These are phyloP conservation scores for Ia io DNA, from an alignment of 2,113 vertebrate genomes.

Conservation along the genomic window DNA sequence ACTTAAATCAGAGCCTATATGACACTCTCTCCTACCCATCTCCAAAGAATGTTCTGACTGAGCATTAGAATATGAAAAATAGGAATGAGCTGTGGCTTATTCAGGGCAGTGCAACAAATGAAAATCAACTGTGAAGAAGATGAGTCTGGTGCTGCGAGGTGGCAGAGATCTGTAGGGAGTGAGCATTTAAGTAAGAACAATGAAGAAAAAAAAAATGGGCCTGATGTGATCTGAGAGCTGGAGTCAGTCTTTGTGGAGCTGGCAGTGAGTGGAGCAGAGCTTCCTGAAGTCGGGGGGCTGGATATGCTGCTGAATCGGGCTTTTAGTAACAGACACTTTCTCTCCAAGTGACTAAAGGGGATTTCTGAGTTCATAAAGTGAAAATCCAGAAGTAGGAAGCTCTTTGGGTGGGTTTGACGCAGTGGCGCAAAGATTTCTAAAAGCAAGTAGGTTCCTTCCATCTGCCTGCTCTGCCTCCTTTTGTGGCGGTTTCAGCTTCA, in stretches of 20 bases:
- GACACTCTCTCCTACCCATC: not conserved
- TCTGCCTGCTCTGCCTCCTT: not conserved
- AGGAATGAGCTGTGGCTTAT: slow-evolving; percentile 4
- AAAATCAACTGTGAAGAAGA: slow-evolving; percentile 4
- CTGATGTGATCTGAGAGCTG: slow-evolving; percentile 44
- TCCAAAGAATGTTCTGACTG: not conserved
- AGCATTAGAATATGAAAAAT: slow-evolving; percentile 40
- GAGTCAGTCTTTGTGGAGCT: not conserved
- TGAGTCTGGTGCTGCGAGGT: not conserved
- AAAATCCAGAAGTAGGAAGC: not conserved
- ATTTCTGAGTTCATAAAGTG: not conserved
- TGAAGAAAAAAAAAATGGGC: not conserved
- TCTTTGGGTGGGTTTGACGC: not conserved
- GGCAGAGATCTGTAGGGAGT: not conserved
- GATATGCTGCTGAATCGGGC: not conserved
- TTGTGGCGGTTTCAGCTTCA: not conserved
- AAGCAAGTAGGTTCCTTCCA: not conserved
- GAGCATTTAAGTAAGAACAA: slow-evolving; percentile 21
- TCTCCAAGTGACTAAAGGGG: not conserved
- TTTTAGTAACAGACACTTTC: not conserved
- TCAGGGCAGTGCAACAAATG: slow-evolving; percentile 35
- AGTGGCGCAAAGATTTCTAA: not conserved
- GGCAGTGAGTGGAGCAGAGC: not conserved
- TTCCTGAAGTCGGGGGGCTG: not conserved
- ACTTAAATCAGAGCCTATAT: not conserved